Evolutionary conservation across 2,797 vertebrate species (phyloP).

Genomic region (Anas bernieri): DNA sequence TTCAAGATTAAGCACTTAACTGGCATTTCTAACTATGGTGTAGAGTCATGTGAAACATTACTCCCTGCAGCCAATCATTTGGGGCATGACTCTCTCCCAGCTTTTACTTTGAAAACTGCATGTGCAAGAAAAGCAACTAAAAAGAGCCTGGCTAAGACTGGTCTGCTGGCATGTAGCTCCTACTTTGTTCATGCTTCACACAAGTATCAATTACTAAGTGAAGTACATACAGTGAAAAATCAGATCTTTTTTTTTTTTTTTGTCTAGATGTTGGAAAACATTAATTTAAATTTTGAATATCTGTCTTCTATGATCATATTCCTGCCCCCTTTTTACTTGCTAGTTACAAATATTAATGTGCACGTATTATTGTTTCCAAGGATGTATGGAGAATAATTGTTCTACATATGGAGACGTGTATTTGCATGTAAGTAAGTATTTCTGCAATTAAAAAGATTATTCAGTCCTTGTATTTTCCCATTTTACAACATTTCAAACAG

Average conservation of each 20-base stretch:
- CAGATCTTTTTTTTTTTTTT: not conserved
- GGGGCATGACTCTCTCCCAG: no score
- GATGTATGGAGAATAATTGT: not conserved
- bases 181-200: accelerated
- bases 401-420: not conserved
- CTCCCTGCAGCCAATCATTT: not conserved
- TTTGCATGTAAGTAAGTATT: conserved; percentile 7
- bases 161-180: not conserved
- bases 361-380: not conserved
- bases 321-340: not conserved
- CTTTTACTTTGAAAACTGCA: not conserved
- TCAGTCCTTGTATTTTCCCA: not conserved
- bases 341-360: conserved; percentile 10
- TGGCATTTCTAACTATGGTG: not conserved
- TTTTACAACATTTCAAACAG: not conserved
- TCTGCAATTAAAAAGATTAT: not conserved
- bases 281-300: not conserved
- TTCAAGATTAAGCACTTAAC: not conserved
- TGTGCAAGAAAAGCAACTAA: not conserved
- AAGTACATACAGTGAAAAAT: not conserved
- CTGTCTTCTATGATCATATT: not conserved
- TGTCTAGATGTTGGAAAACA: not conserved
- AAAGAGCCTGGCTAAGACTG: not conserved
- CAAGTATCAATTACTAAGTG: not conserved
- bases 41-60: not conserved